Evolutionary conservation across 2,888 invertebrate genomes (phyloP).

Genomic region (Caenorhabditis imperialis): DNA sequence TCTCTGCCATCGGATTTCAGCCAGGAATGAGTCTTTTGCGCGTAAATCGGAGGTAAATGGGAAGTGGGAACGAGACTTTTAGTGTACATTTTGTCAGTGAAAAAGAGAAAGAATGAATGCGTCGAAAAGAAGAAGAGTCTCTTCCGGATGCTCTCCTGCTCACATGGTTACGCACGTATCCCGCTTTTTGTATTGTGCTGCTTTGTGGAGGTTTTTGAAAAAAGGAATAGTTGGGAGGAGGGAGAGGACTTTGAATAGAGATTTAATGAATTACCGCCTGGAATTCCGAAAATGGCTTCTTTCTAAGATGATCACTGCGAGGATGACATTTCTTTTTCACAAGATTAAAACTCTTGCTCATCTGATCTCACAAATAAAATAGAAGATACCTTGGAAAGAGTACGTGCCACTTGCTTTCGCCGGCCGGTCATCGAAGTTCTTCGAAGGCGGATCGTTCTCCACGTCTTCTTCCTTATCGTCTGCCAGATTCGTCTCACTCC

Average conservation of each 20-base stretch:
- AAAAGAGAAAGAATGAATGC: neutral
- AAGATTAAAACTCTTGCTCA: too few species aligned
- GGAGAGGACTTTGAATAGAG: neutral
- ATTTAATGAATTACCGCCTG: neutral
- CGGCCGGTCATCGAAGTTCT: conserved; percentile 44
- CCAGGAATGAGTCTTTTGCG: conserved; percentile 46
- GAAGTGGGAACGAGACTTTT: conserved; percentile 15
- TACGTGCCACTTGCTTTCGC: conserved; percentile 52
- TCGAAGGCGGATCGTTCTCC: conserved; percentile 36
- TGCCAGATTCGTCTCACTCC: conserved; percentile 44
- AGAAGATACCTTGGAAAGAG: conserved; percentile 52
- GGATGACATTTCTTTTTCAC: too few species aligned
- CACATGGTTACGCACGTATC: conserved; percentile 50
- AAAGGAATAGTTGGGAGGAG: conserved; percentile 2
- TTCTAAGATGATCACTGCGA: too few species aligned
- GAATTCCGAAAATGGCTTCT: too few species aligned
- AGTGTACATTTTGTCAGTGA: conserved; percentile 40
- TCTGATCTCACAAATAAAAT: too few species aligned
- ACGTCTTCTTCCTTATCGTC: conserved; percentile 36
- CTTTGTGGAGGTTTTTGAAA: conserved; percentile 7
- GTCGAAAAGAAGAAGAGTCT: conserved; percentile 8
- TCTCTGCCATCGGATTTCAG: conserved; percentile 49
- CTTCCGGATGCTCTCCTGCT: conserved; percentile 46
- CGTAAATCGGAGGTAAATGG: conserved; percentile 50
- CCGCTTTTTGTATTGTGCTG: conserved; percentile 21